Percentiles rank a stretch among this genome's conserved stretches.
phyloP scores from a whole-genome alignment of 2,113 vertebrate species.

The Cyanoderma ruficeps region DNA sequence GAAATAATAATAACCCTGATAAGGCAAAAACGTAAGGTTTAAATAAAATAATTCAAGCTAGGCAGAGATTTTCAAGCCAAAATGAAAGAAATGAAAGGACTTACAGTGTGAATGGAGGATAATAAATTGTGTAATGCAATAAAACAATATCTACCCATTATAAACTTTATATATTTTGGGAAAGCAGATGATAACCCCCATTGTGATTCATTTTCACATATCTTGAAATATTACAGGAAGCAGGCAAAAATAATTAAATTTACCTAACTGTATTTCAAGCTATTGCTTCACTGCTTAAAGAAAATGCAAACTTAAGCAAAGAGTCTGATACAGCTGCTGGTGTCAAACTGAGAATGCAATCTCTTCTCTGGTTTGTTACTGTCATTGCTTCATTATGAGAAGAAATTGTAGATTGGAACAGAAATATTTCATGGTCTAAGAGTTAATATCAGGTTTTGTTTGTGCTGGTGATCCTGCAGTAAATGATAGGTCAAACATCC shows the following conservation, averaged over 20 bases:
- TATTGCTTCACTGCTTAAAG: background rate
- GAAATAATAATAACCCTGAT: background rate
- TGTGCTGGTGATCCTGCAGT: background rate
- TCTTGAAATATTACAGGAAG: conserved; percentile 19
- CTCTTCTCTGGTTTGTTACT: conserved; percentile 11
- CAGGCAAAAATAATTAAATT: conserved; percentile 39
- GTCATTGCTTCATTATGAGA: conserved; percentile 1
- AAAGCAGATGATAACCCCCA: conserved; percentile 10
- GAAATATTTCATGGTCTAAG: conserved; percentile 5
- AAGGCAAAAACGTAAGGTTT: background rate
- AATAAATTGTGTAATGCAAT: background rate
- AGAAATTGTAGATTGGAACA: conserved; percentile 1
- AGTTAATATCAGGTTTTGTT: conserved; percentile 7
- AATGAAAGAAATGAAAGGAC: conserved; percentile 6
- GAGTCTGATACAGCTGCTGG: background rate
- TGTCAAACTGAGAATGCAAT: conserved; percentile 51
- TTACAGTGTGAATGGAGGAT: background rate
- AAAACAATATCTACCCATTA: background rate
- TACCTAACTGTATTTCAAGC: conserved; percentile 43
- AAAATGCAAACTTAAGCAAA: conserved; percentile 31
- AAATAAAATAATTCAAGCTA: background rate
- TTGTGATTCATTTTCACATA: conserved; percentile 1
- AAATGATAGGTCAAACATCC: conserved; percentile 37
- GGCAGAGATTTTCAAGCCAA: background rate
- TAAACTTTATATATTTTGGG: background rate